Percentiles rank a stretch among this genome's conserved stretches.
phyloP scores from a whole-genome alignment of 2,888 invertebrate genomes.

The Heliconius erato region DNA sequence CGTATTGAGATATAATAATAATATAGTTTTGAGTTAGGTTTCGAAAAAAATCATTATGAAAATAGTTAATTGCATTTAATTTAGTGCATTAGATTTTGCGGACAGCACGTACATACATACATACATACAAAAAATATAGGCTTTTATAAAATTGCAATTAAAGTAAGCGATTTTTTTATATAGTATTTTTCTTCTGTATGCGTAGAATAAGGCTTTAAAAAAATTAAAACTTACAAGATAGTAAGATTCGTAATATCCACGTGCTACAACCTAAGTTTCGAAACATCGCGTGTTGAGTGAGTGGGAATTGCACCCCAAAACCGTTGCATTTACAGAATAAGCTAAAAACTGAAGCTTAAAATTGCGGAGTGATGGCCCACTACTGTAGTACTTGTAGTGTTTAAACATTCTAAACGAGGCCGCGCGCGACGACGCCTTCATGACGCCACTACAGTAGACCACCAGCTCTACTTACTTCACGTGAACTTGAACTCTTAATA shows the following conservation, averaged over 20 bases:
- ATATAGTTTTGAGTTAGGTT: not conserved
- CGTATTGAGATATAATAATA: not conserved
- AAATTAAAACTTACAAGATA: too few species aligned
- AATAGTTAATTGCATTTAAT: too few species aligned
- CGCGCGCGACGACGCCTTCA: not conserved
- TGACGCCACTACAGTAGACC: not conserved
- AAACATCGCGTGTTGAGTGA: too few species aligned
- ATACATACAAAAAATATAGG: too few species aligned
- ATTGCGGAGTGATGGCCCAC: not conserved
- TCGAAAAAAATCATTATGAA: not conserved
- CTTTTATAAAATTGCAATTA: not conserved
- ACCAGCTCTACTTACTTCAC: not conserved
- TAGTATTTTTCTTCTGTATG: not conserved
- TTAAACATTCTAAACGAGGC: not conserved
- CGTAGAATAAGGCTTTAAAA: too few species aligned
- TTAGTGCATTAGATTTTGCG: too few species aligned
- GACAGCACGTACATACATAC: too few species aligned
- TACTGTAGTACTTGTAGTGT: conserved; percentile 3
- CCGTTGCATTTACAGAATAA: too few species aligned
- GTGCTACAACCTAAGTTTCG: too few species aligned
- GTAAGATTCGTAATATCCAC: too few species aligned
- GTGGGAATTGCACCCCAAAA: too few species aligned
- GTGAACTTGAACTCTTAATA: not conserved
- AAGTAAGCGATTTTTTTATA: not conserved
- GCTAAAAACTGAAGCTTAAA: not conserved